Conservation (phyloP, 2,113 vertebrate species). For the Phyllopteryx taeniolatus region DNA sequence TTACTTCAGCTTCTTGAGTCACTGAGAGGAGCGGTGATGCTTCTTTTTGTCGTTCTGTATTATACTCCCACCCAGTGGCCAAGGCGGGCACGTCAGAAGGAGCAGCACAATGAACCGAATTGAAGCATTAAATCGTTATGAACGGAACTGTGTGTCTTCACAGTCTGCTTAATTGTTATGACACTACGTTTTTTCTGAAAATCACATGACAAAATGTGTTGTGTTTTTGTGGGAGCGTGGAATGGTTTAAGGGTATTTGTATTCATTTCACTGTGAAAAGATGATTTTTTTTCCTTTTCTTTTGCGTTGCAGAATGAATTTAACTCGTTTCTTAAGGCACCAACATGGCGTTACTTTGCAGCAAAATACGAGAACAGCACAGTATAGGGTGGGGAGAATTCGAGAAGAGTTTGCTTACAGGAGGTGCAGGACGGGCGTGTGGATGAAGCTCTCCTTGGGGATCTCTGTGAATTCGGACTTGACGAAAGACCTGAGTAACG, state of each 20-base stretch:
- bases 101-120: not conserved
- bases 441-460: constrained; percentile 81
- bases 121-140: not conserved
- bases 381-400: not conserved
- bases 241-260: not conserved
- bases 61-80: not conserved
- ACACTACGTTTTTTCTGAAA: not conserved
- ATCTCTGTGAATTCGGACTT: constrained; percentile 75
- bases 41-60: no score
- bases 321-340: not conserved
- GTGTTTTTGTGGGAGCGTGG: not conserved
- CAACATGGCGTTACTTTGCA: not conserved
- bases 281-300: not conserved
- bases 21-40: no score
- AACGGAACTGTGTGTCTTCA: no score
- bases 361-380: not conserved
- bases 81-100: not conserved
- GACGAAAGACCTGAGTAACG: constrained; percentile 78
- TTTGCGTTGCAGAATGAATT: not conserved
- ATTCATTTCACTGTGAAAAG: not conserved
- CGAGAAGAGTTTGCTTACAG: constrained; percentile 80
- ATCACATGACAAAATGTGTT: not conserved
- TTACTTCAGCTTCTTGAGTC: no score
- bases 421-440: constrained; percentile 96
- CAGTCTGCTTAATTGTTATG: not conserved